A percentile compares a stretch with the other conserved stretches of the same genome.
Evolutionary conservation across 2,113 vertebrate genomes (phyloP).

Genomic region (Scytalopus superciliaris): DNA sequence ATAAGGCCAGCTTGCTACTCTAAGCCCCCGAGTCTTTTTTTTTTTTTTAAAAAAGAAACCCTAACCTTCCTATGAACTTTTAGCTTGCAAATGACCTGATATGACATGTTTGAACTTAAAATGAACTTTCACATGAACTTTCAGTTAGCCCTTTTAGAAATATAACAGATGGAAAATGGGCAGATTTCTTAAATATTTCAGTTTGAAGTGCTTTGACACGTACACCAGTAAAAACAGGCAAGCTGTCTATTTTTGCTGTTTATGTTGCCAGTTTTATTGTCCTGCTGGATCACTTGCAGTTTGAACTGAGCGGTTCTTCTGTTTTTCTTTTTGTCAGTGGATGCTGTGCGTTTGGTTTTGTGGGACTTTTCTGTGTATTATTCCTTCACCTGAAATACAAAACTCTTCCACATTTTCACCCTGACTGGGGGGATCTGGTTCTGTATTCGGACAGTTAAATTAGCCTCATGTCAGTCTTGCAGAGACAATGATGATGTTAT

Average conservation of each 20-base stretch:
- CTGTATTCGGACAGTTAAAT: background rate
- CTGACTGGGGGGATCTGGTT: background rate
- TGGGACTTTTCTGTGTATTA: background rate
- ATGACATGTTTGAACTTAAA: slow-evolving; percentile 75
- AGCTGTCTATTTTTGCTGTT: slow-evolving; percentile 67
- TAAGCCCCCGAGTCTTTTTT: background rate
- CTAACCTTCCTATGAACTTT: slow-evolving; percentile 80
- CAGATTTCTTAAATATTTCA: slow-evolving; percentile 76
- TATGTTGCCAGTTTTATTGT: slow-evolving; percentile 65
- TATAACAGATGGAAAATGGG: slow-evolving; percentile 77
- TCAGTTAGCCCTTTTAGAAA: slow-evolving; percentile 72
- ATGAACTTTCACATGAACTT: slow-evolving; percentile 83
- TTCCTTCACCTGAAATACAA: background rate
- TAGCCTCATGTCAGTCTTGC: background rate
- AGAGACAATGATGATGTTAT: background rate
- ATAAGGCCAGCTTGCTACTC: slow-evolving; percentile 19
- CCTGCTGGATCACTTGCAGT: slow-evolving; percentile 33
- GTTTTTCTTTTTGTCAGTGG: background rate
- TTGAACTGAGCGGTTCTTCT: slow-evolving; percentile 1
- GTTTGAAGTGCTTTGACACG: slow-evolving; percentile 69
- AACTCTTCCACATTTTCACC: background rate
- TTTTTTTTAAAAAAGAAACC: background rate
- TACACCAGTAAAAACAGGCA: slow-evolving; percentile 51
- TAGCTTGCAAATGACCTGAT: slow-evolving; percentile 77
- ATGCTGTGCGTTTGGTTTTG: background rate